Conservation (phyloP, 2,113 vertebrate species). For the Ptilorrhoa leucosticta region DNA sequence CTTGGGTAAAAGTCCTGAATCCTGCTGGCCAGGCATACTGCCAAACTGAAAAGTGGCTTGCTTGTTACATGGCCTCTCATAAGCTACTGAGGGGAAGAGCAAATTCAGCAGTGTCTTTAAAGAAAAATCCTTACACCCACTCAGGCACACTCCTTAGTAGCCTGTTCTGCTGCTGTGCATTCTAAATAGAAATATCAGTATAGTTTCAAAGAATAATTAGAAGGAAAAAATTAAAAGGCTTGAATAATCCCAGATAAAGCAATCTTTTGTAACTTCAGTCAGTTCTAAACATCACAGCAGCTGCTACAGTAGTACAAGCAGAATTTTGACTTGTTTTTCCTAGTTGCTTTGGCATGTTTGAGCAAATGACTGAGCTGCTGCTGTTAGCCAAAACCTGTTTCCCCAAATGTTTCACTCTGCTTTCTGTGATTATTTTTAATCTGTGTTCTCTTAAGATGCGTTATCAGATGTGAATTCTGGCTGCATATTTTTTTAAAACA, state of each 20-base stretch:
- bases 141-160: not conserved
- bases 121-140: not conserved
- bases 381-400: constrained; percentile 22
- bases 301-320: not conserved
- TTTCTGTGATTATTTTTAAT: constrained; percentile 47
- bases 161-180: not conserved
- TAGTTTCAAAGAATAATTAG: not conserved
- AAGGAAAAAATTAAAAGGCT: not conserved
- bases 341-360: not conserved
- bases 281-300: not conserved
- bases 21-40: not conserved
- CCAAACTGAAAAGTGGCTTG: not conserved
- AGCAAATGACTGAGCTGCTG: constrained; percentile 9
- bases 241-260: not conserved
- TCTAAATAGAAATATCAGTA: not conserved
- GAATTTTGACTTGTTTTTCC: constrained; percentile 3
- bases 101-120: not conserved
- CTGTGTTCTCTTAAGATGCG: not conserved
- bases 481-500: not conserved
- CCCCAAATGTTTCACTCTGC: not conserved
- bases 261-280: not conserved
- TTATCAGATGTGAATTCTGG: constrained; percentile 20
- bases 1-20: not conserved
- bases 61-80: rapidly evolving
- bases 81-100: not conserved